A percentile compares a stretch with the other conserved stretches of the same genome.
phyloP scores from a whole-genome alignment of 1,140 invertebrate species.

The Drosophila punjabiensis region DNA sequence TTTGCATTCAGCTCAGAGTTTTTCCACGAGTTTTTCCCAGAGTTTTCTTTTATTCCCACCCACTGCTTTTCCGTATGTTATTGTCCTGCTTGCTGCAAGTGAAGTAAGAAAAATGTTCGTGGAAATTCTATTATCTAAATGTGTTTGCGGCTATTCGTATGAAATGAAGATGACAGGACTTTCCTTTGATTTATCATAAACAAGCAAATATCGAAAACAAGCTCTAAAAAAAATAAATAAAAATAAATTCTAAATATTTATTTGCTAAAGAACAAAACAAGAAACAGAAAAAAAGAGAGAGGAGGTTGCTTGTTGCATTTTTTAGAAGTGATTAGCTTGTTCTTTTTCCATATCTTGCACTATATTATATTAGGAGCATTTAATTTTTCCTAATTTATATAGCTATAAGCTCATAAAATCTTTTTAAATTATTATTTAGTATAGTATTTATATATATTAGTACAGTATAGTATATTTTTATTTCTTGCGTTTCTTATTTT shows the following conservation, averaged over 20 bases:
- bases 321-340: no score
- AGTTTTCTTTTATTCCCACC: background rate
- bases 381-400: no score
- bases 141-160: background rate
- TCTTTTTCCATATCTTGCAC: no score
- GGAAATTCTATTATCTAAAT: background rate
- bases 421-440: no score
- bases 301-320: background rate
- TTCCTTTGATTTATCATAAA: conserved; percentile 14
- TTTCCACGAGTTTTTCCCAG: background rate
- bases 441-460: no score
- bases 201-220: background rate
- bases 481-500: no score
- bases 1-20: conserved; percentile 6
- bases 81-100: conserved; percentile 1
- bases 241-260: conserved; percentile 1
- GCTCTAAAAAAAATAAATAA: background rate
- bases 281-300: background rate
- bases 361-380: no score
- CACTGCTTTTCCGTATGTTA: background rate
- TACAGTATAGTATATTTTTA: no score
- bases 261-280: background rate
- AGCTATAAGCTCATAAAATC: no score
- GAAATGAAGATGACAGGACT: background rate
- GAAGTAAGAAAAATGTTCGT: conserved; percentile 10